Percentiles rank a stretch among this genome's conserved stretches.
phyloP scores from a whole-genome alignment of 64 coral and sea anemone species.

The Platygyra sinensis region DNA sequence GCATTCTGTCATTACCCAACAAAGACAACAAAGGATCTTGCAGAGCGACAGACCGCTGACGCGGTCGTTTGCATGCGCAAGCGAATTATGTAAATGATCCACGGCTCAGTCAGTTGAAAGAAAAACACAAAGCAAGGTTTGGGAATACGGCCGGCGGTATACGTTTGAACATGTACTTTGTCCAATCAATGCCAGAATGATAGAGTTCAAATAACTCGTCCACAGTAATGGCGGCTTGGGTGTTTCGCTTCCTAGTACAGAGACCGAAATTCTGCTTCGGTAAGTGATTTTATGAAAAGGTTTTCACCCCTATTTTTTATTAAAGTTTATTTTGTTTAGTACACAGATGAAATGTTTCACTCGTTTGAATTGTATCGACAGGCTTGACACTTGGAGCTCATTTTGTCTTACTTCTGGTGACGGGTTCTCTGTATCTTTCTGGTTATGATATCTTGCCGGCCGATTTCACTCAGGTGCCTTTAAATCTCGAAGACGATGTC shows the following conservation, averaged over 20 bases:
- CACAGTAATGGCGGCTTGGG: constrained; percentile 37
- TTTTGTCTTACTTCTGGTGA: constrained; percentile 42
- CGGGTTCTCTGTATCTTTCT: constrained; percentile 61
- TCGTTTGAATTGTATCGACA: constrained; percentile 23
- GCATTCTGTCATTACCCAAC: neutral
- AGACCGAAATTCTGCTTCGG: constrained; percentile 63
- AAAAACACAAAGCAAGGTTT: neutral
- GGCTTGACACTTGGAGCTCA: constrained; percentile 53
- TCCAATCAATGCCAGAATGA: neutral
- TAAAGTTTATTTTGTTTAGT: neutral
- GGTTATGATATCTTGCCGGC: constrained; percentile 88
- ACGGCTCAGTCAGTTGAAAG: neutral
- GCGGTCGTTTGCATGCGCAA: neutral
- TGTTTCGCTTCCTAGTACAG: constrained; percentile 54
- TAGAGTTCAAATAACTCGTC: neutral
- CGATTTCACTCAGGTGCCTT: constrained; percentile 91
- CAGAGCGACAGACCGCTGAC: constrained; percentile 6
- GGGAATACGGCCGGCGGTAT: neutral
- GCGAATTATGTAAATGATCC: constrained; percentile 28
- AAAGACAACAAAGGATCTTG: neutral
- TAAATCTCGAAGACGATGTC: constrained; percentile 85
- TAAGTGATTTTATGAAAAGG: neutral
- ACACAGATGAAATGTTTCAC: neutral
- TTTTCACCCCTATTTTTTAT: neutral
- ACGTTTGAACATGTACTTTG: neutral